Base-by-base conservation (phyloP, 2,113 vertebrate species). In the Daubentonia madagascariensis region DNA sequence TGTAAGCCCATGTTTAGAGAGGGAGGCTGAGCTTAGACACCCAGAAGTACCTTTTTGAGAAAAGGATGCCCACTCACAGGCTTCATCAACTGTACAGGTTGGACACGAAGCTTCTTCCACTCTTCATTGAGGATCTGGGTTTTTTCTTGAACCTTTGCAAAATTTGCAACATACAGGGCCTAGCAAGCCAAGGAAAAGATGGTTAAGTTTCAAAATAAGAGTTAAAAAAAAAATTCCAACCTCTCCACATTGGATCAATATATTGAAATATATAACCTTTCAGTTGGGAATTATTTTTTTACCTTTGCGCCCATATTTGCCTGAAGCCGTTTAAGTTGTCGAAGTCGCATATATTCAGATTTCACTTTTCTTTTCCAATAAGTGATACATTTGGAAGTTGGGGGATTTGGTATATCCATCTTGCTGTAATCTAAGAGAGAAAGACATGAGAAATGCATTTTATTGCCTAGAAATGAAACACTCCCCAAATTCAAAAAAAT, bases 301-400 rank as follows among this genome's bases (percentile, higher is more conserved):
- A 99, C 99, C 99, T 99, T 99, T 8, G 99, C 99, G 97, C 99
- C 98, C 99, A 99, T 96, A 98, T 99, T 99, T 61, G 99, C 98
- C 99, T 99, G 99, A 98, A 99, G 98, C 96, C 99, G 99, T 97
- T 99, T 99, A 76, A 99, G 99, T 89, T 99, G 99, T 95, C 99
- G 99, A 17, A 99, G 99, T 5, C 99, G 99, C 99, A 99, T 99
- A 9, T 99, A 99, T 96, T 99, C 99, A 0, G 99, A 99, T 97
- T 99, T 99, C 94, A 99, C 99, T 97, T 99, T 99, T 96, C 99
- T 99, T 92, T 99, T 99, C 99, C 99, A 99, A 90, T 99, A 99
- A 37, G 99, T 98, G 81, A 99, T 99, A 11, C 99, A 99, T 88
- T 98, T 98, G 0, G 98, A 99, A 0, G 99, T 98, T 0, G 99